Evolutionary conservation across 2,888 invertebrate species (phyloP), one percentile per base, ranked within the genome.

Genomic region (Synergus itoensis): DNA sequence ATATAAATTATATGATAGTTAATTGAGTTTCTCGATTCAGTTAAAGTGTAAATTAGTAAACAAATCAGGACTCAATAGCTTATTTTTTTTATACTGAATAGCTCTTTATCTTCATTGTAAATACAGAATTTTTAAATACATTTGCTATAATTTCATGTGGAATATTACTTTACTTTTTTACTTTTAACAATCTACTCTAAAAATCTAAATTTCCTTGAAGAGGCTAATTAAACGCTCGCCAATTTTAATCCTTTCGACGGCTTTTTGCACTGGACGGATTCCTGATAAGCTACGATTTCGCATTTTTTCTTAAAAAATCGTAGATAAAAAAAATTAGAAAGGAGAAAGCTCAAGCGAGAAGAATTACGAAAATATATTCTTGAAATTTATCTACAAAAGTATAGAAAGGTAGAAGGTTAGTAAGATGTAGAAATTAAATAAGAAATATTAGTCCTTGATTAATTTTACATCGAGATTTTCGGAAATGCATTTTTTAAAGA

Each of bases 261-360:
- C 75, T 78, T 85, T 87, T 89, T 86, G 78, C 79, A 80, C 78
- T 91, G 91, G 91, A 91, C 91, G 91, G 91, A 91, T 87, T 86
- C 79, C 89, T 90, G 91, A 91, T 91, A 90, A 91, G 90, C 85
- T 87, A 86, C 81, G 80, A 84, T 87, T 82, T 62, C 63, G 45
- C 78, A 81, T 81, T 57, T 82, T 79, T 81, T 80, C 81, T 79
- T 80, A n/a, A 77, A 69, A 82, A 78, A 57, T 80, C 53, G 43
- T 28, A 69, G n/a, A 45, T 41, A 45, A 65, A 21, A 76, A 75
- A 76, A 62, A 78, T 67, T n/a, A 40, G 80, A 75, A 40, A 79
- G 75, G 65, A 41, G 43, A 65, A 41, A 73, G 73, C 45, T 67
- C 64, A 77, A 77, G 60, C 78, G 78, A 77, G 62, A 80, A 82